Base-by-base conservation (phyloP, 2,113 vertebrate species). In the Notothenia rossii region DNA sequence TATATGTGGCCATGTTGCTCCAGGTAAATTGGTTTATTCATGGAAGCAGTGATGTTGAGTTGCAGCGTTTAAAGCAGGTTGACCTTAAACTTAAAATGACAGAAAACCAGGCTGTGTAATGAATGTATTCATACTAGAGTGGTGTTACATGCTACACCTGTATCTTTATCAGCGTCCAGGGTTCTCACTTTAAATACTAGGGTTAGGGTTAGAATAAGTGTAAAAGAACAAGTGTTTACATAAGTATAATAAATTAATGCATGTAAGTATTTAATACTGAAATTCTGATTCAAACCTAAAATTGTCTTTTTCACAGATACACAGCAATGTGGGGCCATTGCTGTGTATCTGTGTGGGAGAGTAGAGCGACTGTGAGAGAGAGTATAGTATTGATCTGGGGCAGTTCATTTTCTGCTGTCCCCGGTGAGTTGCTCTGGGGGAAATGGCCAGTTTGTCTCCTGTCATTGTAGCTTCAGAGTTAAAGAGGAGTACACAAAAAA, bases 391-490 rank as follows among this genome's bases (percentile, higher is more conserved):
- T 91, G 94, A 95, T 94, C 86, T 46, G 66, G 77, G 84, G 81
- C 89, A 92, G 93, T 94, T 94, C 91, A 95, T 94, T 95, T 93
- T 93, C 92, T 90, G 73, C 83, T 81, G 90, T 94, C 93, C 93
- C 92, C 43, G 82, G 90, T 93, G 92, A 92, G 88, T 90, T 92
- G 84, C 84, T 91, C 83, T 76, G 83, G 88, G 92, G 93, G 94
- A 93, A 94, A 93, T 93, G 64, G 94, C 93, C 86, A 93, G 91
- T 95, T 94, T 94, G 92, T 95, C 93, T 94, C 86, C 91, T 93
- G 92, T 94, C 93, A 93, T 81, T 85, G 86, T 88, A 85, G 86
- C 91, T 89, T 90, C 89, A 88, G 63, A 87, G 90, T 82, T 90
- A 89, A 92, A 90, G 74, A 86, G 85, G 79, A 79, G 80, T 73